Evolutionary conservation across 2,888 invertebrate species (phyloP), one percentile per base, ranked within the genome.

Genomic region (Gonocerus acuteangulatus): DNA sequence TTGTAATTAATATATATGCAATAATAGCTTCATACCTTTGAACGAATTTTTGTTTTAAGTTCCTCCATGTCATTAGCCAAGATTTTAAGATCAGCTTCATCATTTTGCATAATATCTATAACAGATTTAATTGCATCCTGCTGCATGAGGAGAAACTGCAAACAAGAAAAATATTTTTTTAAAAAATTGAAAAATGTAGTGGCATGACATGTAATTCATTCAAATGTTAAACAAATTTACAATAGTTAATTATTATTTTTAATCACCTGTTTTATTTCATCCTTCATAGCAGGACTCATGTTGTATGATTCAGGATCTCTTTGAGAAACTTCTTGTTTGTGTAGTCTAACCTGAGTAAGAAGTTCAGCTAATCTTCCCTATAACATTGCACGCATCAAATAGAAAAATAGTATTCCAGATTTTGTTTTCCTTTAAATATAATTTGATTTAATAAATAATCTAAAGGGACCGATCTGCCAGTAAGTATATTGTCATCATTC

Each of bases 351-450:
- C 68, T 92, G 91, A 15, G 94, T 90, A 67, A 94, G 78, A 70
- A 95, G 76, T 77, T 95, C 95, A 74, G 90, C 92, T 60, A 95
- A 79, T 58, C 93, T 87, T 62, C 94, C 93, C 86, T 88, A 72
- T 27, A 74, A 67, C 61, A 22, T 2, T 22, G 19, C n/a, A n/a
- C n/a, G n/a, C n/a, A n/a, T n/a, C n/a, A 59, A 59, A 36, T 13
- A 54, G 57, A 66, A 60, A 63, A 63, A 63, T 13, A 16, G 42
- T 44, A 21, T 13, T 47, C n/a, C n/a, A n/a, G n/a, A n/a, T n/a
- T n/a, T n/a, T n/a, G n/a, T n/a, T n/a, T n/a, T n/a, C n/a, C n/a
- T n/a, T n/a, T n/a, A n/a, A n/a, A n/a, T n/a, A n/a, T n/a, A n/a
- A n/a, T n/a, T n/a, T n/a, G n/a, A n/a, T n/a, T n/a, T n/a, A n/a